A percentile compares a stretch with the other conserved stretches of the same genome.
Evolutionary conservation across 1,140 invertebrate genomes (phyloP).

Genomic region (Drosophila funebris): DNA sequence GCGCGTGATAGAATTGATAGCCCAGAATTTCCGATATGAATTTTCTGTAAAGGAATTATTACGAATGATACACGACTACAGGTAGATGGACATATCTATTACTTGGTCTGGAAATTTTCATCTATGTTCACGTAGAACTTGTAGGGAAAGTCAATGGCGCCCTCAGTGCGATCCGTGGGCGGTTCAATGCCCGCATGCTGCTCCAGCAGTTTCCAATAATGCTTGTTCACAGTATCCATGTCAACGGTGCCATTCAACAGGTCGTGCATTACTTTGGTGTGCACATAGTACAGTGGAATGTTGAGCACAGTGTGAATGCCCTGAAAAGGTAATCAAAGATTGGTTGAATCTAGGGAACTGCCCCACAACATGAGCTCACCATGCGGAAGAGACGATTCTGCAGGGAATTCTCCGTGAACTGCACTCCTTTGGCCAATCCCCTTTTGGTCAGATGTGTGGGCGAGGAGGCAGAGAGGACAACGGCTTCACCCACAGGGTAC

Average conservation of each 20-base stretch:
- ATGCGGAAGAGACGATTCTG: constrained; percentile 85
- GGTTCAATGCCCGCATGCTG: constrained; percentile 87
- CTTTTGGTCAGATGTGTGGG: constrained; percentile 85
- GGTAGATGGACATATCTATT: neutral
- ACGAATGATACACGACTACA: neutral
- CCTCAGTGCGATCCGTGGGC: constrained; percentile 84
- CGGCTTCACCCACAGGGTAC: constrained; percentile 89
- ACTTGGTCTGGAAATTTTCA: constrained; percentile 74
- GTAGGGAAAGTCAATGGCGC: constrained; percentile 86
- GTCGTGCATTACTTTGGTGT: constrained; percentile 79
- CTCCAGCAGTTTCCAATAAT: constrained; percentile 86
- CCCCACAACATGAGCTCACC: constrained; percentile 22
- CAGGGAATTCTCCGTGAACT: constrained; percentile 58
- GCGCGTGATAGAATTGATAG: constrained; percentile 85
- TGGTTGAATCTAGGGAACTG: neutral
- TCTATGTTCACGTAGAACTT: constrained; percentile 80
- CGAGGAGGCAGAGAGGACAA: constrained; percentile 87
- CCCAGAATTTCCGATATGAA: constrained; percentile 77
- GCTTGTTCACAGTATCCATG: constrained; percentile 85
- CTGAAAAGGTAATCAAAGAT: constrained; percentile 7
- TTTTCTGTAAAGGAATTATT: constrained; percentile 48
- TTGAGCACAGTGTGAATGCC: constrained; percentile 76
- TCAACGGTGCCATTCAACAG: constrained; percentile 67
- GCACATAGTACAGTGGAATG: constrained; percentile 74
- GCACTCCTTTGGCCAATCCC: constrained; percentile 51